Conservation (phyloP, 2,888 invertebrate genomes). For the Alcis repandata region DNA sequence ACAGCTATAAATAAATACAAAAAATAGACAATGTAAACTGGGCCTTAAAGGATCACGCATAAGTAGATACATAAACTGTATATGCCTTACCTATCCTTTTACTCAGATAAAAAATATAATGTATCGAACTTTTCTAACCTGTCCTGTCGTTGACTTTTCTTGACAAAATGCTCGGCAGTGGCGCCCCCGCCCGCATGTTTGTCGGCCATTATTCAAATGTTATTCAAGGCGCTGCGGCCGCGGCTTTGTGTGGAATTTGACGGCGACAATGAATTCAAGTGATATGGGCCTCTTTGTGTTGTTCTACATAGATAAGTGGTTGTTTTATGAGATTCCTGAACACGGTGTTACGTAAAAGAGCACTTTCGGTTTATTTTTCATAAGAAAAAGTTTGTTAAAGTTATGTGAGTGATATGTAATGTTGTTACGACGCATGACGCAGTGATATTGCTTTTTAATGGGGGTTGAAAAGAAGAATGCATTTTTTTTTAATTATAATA, state of each 20-base stretch:
- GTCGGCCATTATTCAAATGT: slow-evolving; percentile 30
- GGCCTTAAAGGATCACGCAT: no score
- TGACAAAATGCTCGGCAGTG: background rate
- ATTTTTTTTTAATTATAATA: no score
- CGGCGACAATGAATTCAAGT: slow-evolving; percentile 27
- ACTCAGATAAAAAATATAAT: background rate
- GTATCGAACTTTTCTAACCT: background rate
- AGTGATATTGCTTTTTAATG: no score
- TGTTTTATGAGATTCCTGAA: slow-evolving; percentile 12
- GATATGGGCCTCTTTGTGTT: slow-evolving; percentile 18
- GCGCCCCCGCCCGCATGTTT: slow-evolving; percentile 12
- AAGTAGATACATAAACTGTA: no score
- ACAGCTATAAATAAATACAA: no score
- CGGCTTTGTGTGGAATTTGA: slow-evolving; percentile 11
- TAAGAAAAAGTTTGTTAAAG: background rate
- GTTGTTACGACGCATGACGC: background rate
- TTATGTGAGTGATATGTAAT: background rate
- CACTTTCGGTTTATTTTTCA: slow-evolving; percentile 3
- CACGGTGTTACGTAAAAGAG: slow-evolving; percentile 1
- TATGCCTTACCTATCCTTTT: no score
- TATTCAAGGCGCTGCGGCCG: slow-evolving; percentile 17
- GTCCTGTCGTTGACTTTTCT: background rate
- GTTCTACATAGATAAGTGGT: slow-evolving; percentile 21
- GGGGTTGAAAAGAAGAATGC: no score
- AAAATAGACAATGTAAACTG: background rate